Evolutionary conservation across 2,797 vertebrate genomes (phyloP).

Genomic region (Sphenopsis melanotis): DNA sequence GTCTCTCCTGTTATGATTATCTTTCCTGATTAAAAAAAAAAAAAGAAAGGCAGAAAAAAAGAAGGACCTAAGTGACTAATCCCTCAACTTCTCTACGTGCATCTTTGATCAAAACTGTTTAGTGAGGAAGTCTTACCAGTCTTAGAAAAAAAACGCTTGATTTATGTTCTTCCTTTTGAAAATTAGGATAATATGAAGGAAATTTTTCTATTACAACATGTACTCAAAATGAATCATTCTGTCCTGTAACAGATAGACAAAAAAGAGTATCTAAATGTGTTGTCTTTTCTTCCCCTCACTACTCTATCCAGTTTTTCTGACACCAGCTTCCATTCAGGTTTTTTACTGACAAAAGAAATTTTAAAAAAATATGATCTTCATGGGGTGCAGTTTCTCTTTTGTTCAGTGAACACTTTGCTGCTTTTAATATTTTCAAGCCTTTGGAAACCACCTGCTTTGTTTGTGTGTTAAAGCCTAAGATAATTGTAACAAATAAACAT

Average conservation of each 20-base stretch:
- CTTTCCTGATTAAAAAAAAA: neutral
- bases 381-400: neutral
- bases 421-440: neutral
- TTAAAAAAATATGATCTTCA: neutral
- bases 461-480: neutral
- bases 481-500: constrained; percentile 1
- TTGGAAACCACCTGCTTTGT: neutral
- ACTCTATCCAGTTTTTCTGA: neutral
- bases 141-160: neutral
- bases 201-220: neutral
- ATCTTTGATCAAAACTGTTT: neutral
- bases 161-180: neutral
- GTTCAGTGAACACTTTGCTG: neutral
- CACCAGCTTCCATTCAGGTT: neutral
- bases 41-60: no score
- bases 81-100: neutral
- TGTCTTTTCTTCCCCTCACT: neutral
- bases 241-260: neutral
- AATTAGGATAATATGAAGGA: neutral
- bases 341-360: neutral
- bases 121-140: neutral
- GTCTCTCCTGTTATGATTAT: neutral
- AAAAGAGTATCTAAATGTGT: neutral
- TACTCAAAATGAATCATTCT: neutral
- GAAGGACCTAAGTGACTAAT: rapidly evolving